Percentiles rank a stretch among this genome's conserved stretches.
Evolutionary conservation across 1,140 invertebrate genomes (phyloP).

Genomic region (Venustaconcha ellipsiformis): DNA sequence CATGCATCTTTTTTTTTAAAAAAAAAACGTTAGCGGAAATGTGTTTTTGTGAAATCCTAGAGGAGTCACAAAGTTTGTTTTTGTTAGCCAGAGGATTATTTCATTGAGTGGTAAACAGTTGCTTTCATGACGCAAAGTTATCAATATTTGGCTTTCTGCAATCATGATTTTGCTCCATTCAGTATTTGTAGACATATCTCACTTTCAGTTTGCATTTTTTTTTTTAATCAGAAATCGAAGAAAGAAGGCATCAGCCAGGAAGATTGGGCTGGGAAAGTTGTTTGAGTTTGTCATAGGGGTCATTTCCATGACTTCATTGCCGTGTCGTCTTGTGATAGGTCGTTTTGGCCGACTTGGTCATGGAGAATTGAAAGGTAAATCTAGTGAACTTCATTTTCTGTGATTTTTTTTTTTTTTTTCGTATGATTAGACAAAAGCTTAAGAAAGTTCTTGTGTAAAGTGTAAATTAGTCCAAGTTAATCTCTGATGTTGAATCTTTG

Average conservation of each 20-base stretch:
- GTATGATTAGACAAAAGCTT: too few relatives aligned
- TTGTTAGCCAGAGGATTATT: neutral
- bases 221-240: constrained; percentile 75
- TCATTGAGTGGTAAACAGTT: neutral
- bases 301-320: constrained; percentile 89
- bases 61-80: neutral
- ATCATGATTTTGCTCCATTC: neutral
- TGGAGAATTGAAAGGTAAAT: constrained; percentile 90
- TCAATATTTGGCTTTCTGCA: neutral
- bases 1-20: too few relatives aligned
- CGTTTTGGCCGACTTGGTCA: constrained; percentile 96
- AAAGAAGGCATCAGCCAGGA: constrained; percentile 87
- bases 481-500: too few relatives aligned
- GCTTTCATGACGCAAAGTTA: neutral
- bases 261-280: constrained; percentile 91
- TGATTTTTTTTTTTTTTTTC: constrained; percentile 21
- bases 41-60: neutral
- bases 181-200: neutral
- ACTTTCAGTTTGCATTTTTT: constrained; percentile 11
- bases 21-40: too few relatives aligned
- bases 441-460: too few relatives aligned
- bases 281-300: constrained; percentile 98
- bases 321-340: constrained; percentile 97
- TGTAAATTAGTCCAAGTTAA: too few relatives aligned
- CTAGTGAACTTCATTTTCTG: constrained; percentile 8